A percentile compares a stretch with the other conserved stretches of the same genome.
These are phyloP conservation scores for Podarcis siculus DNA, from an alignment of 2,797 vertebrate genomes.

Conservation along the genomic window DNA sequence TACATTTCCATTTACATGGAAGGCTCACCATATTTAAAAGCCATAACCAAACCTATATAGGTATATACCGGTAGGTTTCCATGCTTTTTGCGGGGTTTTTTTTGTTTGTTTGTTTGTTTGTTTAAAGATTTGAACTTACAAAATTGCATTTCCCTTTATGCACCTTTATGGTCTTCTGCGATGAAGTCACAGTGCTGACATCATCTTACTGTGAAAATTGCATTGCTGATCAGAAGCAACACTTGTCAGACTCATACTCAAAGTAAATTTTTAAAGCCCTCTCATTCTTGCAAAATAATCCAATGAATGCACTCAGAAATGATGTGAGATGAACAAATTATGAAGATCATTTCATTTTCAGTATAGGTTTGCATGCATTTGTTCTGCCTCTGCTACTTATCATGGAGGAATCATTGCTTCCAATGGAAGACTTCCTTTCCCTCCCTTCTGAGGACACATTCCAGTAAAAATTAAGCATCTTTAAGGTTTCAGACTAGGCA, in stretches of 20 bases:
- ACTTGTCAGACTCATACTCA: background rate
- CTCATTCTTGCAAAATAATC: background rate
- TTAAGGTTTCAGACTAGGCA: background rate
- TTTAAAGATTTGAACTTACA: slow-evolving; percentile 32
- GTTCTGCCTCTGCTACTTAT: background rate
- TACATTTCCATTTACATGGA: slow-evolving; percentile 61
- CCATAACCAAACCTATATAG: accelerated
- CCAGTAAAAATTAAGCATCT: background rate
- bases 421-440: background rate
- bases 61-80: too few relatives aligned
- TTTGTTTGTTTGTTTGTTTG: slow-evolving; percentile 13
- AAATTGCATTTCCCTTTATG: slow-evolving; percentile 20
- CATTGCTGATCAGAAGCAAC: background rate
- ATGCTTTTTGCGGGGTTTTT: slow-evolving; percentile 10
- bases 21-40: slow-evolving; percentile 35
- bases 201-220: slow-evolving; percentile 37
- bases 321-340: background rate
- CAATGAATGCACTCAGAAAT: background rate
- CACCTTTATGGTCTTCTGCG: background rate
- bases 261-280: background rate
- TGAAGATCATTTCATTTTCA: too few relatives aligned
- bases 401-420: background rate
- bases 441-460: too few relatives aligned
- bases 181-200: background rate
- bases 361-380: background rate